Base-by-base conservation (phyloP, 2,797 vertebrate genomes). In the Gambelia wislizenii region DNA sequence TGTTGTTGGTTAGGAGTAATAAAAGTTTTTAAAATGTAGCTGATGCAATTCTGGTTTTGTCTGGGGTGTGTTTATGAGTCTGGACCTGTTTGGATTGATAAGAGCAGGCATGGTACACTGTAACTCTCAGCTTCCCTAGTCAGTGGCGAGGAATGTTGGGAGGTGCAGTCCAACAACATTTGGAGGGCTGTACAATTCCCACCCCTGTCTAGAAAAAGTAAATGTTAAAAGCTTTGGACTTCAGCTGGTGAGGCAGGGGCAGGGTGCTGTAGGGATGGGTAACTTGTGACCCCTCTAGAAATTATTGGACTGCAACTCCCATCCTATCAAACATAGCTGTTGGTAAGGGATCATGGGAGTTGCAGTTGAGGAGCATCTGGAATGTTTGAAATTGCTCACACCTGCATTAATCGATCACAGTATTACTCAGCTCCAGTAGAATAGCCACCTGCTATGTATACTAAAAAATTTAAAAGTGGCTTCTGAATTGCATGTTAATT, bases 1-100 rank as follows among this genome's bases (percentile, higher is more conserved):
- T 77, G 84, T 89, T 82, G 89, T 82, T 83, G 84, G 69, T 86
- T 89, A 89, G 84, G 79, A 89, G 78, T 83, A 89, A 86, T 89
- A 86, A 89, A 86, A 47, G 67, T 86, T 64, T 75, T 67, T 72
- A 59, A 84, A 82, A 20, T 10, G 36, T 82, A 89, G 54, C 18
- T 25, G 9, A 36, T 54, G 20, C 6, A n/a, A 27, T 59, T 82
- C 44, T 83, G 89, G 36, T 82, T 76, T 67, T 86, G 27, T 75
- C 67, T 56, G 36, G 6, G 47, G 5, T 69, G 18, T 16, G 25
- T 33, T 77, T n/a, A 0, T 25, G 33, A 54, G 30, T 36, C 18
- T 42, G 10, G 30, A 42, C 25, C 44, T 61, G 8, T 1, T 88
- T 67, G 12, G 25, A 30, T 27, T 18, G 14, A 18, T 67, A 49